These are phyloP conservation scores for Machimus rusticus DNA, from an alignment of 2,888 invertebrate genomes.

Conservation along the genomic window DNA sequence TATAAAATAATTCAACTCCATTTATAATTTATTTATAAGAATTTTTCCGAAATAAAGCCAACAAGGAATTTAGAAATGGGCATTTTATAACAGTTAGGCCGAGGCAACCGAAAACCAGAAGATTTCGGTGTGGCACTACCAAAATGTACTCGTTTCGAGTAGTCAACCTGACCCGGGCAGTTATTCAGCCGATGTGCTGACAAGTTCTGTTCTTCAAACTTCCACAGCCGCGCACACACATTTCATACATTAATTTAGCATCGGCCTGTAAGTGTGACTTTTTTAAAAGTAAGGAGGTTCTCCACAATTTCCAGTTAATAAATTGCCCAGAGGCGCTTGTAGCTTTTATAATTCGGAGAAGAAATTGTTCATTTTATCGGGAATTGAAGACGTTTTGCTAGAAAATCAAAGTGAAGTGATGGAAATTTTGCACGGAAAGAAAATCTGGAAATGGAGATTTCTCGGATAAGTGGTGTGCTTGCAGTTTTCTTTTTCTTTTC, in stretches of 20 bases:
- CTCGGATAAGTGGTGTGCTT: conserved; percentile 17
- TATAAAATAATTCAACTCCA: too few relatives aligned
- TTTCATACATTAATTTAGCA: conserved; percentile 48
- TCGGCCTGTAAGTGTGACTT: conserved; percentile 48
- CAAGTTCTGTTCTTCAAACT: conserved; percentile 15
- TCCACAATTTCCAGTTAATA: background rate
- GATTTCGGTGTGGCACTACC: background rate
- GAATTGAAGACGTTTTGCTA: background rate
- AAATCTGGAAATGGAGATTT: background rate
- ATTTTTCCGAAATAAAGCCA: background rate
- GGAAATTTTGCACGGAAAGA: background rate
- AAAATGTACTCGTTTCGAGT: background rate
- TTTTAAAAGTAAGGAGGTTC: conserved; percentile 35
- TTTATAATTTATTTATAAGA: too few relatives aligned
- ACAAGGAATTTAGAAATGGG: background rate
- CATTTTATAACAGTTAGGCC: background rate
- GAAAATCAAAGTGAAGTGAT: background rate
- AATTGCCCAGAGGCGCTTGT: background rate
- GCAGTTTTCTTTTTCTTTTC: background rate
- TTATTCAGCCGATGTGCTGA: conserved; percentile 24
- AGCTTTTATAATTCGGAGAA: background rate
- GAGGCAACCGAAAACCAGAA: background rate
- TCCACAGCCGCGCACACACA: conserved; percentile 8
- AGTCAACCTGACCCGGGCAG: background rate
- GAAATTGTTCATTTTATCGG: background rate